phyloP scores from a whole-genome alignment of 2,797 vertebrate genomes.

The Coreius guichenoti region DNA sequence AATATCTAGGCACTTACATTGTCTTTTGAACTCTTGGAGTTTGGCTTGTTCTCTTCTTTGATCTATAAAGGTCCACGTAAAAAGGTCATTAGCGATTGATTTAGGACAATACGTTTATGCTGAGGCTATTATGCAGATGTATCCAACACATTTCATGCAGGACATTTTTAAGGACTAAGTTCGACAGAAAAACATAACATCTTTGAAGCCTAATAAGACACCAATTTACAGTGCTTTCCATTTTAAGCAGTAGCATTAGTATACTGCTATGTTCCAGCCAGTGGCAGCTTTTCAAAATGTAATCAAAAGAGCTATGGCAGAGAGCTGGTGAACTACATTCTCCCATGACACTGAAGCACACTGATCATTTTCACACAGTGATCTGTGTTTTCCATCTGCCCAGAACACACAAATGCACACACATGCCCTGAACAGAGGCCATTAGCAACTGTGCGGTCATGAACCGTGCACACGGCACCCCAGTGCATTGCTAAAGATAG shows the following conservation, averaged over 20 bases:
- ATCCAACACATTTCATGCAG: conserved; percentile 40
- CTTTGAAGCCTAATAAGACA: conserved; percentile 29
- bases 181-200: not conserved
- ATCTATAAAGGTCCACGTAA: conserved; percentile 83
- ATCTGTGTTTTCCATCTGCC: conserved; percentile 36
- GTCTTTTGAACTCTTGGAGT: conserved; percentile 81
- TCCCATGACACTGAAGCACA: conserved; percentile 13
- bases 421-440: conserved; percentile 23
- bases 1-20: conserved; percentile 84
- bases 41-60: conserved; percentile 91
- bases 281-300: conserved; percentile 43
- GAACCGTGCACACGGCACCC: conserved; percentile 9
- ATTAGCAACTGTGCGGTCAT: conserved; percentile 2
- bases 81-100: conserved; percentile 55
- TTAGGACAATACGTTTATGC: conserved; percentile 1
- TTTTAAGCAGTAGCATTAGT: conserved; percentile 45
- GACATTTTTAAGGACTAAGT: not conserved
- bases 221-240: conserved; percentile 27
- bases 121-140: not conserved
- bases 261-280: conserved; percentile 36
- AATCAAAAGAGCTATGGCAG: conserved; percentile 40
- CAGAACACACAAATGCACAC: conserved; percentile 28
- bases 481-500: conserved; percentile 18
- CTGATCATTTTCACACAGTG: conserved; percentile 37
- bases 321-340: conserved; percentile 19